phyloP scores from a whole-genome alignment of 2,888 invertebrate species.

The Latrodectus elegans region DNA sequence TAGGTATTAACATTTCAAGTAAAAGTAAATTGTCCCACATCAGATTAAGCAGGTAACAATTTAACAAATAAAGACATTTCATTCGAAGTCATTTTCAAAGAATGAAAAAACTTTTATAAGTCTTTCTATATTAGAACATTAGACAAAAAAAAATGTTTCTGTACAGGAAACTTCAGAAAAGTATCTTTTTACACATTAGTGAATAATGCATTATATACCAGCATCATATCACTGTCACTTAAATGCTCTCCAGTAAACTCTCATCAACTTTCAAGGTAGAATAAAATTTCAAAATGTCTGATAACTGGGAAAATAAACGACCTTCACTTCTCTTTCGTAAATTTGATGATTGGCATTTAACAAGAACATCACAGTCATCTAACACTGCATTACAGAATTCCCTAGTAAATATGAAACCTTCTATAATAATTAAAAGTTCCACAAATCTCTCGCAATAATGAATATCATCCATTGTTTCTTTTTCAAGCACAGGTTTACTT shows the following conservation, averaged over 20 bases:
- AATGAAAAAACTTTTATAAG: constrained; percentile 89
- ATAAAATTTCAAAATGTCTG: constrained; percentile 97
- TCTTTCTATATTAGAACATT: constrained; percentile 95
- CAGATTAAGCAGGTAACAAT: constrained; percentile 85
- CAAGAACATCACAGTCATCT: constrained; percentile 95
- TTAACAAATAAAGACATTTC: constrained; percentile 90
- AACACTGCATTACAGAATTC: constrained; percentile 97
- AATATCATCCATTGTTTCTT: constrained; percentile 75
- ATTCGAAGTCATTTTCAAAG: constrained; percentile 83
- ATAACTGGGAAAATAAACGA: constrained; percentile 90
- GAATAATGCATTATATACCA: constrained; percentile 93
- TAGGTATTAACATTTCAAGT: constrained; percentile 83
- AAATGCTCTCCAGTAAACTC: constrained; percentile 91
- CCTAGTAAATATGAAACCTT: constrained; percentile 94
- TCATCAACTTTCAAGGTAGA: constrained; percentile 98
- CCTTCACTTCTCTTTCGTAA: constrained; percentile 86
- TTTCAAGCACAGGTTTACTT: constrained; percentile 76
- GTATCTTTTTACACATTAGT: constrained; percentile 94
- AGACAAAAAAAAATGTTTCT: constrained; percentile 88
- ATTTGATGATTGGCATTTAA: constrained; percentile 88
- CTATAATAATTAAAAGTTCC: constrained; percentile 95
- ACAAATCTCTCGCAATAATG: no score
- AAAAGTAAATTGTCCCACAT: constrained; percentile 81
- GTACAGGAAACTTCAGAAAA: constrained; percentile 90
- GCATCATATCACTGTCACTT: constrained; percentile 93